Percentiles rank a stretch among this genome's conserved stretches.
These are phyloP conservation scores for Deroplatys truncata DNA, from an alignment of 2,888 invertebrate genomes.

Conservation along the genomic window DNA sequence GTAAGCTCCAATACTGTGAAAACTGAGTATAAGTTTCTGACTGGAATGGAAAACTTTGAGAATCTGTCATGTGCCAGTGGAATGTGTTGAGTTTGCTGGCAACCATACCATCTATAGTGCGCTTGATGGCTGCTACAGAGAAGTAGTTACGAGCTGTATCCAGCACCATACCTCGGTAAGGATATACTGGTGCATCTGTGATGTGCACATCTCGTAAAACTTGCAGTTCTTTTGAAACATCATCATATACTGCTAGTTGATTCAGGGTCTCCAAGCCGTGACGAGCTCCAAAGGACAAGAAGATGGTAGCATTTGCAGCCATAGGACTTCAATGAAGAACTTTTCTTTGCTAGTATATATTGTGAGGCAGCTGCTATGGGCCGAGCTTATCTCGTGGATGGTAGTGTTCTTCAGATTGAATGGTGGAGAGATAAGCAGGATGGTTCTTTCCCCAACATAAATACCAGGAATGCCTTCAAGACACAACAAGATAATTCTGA, in stretches of 20 bases:
- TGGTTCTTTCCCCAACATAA: too few relatives aligned
- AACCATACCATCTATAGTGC: conserved; percentile 84
- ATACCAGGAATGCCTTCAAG: too few relatives aligned
- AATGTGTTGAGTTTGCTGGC: conserved; percentile 87
- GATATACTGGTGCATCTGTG: conserved; percentile 76
- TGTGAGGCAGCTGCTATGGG: too few relatives aligned
- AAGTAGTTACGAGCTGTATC: conserved; percentile 82
- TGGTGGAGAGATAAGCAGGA: too few relatives aligned
- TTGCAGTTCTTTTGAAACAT: conserved; percentile 48
- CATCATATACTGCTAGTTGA: conserved; percentile 51
- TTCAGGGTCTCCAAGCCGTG: conserved; percentile 64
- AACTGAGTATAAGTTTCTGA: conserved; percentile 67
- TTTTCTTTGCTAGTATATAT: too few relatives aligned
- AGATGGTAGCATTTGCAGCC: too few relatives aligned
- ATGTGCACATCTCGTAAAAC: conserved; percentile 60
- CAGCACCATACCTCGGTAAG: conserved; percentile 81
- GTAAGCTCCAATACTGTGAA: conserved; percentile 73
- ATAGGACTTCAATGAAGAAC: too few relatives aligned
- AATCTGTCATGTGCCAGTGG: conserved; percentile 94
- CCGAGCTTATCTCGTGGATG: too few relatives aligned
- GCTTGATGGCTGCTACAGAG: conserved; percentile 64
- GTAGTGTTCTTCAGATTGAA: too few relatives aligned
- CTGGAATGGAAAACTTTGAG: conserved; percentile 89
- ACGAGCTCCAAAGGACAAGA: conserved; percentile 64
- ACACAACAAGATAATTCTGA: too few relatives aligned